Evolutionary conservation across 1,140 invertebrate species (phyloP).

Genomic region (Drosophila virilis): DNA sequence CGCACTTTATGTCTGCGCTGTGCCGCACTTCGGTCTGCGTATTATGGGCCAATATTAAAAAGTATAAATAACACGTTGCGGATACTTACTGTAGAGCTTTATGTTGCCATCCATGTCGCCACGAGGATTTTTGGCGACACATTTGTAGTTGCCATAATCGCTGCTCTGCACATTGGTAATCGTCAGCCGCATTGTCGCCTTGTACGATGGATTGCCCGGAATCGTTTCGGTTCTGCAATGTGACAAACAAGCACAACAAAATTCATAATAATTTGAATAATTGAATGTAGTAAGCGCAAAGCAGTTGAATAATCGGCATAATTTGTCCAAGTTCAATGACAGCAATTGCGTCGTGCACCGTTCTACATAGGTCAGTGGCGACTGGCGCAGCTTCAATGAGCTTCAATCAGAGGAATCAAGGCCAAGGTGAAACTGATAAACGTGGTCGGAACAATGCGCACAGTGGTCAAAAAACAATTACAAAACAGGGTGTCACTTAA

Average conservation of each 20-base stretch:
- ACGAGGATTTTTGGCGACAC: conserved; percentile 95
- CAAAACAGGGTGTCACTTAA: not conserved
- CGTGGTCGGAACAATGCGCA: conserved; percentile 37
- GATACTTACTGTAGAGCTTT: conserved; percentile 93
- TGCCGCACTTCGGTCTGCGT: conserved; percentile 5
- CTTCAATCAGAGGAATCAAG: conserved; percentile 69
- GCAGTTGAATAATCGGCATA: not conserved
- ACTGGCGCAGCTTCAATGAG: conserved; percentile 45
- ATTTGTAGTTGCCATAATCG: conserved; percentile 95
- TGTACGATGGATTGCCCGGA: conserved; percentile 89
- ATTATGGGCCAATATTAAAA: conserved; percentile 59
- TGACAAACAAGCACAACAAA: conserved; percentile 8
- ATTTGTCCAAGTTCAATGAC: conserved; percentile 69
- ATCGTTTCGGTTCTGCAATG: conserved; percentile 87
- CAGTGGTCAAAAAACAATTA: conserved; percentile 33
- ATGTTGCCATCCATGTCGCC: conserved; percentile 97
- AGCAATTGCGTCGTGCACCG: conserved; percentile 49
- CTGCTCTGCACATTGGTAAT: conserved; percentile 90
- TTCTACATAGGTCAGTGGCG: conserved; percentile 56
- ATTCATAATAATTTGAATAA: not conserved
- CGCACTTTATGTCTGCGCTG: conserved; percentile 4
- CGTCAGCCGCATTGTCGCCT: conserved; percentile 92
- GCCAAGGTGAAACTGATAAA: conserved; percentile 80
- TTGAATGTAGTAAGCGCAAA: not conserved
- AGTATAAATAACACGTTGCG: conserved; percentile 61